Conservation (phyloP, 2,888 invertebrate genomes). For the Pachycephus smyrnensis region DNA sequence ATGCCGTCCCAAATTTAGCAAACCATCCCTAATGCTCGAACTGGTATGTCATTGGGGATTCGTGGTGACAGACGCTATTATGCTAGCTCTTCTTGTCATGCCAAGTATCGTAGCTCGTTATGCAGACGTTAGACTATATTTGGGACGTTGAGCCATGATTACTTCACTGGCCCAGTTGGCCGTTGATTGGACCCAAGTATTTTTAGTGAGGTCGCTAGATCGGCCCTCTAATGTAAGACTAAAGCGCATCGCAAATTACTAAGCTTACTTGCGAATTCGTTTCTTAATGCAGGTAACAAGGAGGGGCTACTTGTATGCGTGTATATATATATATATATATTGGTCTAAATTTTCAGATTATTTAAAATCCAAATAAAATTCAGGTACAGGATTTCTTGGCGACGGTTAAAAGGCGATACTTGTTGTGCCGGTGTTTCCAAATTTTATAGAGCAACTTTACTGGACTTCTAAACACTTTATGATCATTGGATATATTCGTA, state of each 20-base stretch:
- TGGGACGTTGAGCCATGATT: constrained; percentile 53
- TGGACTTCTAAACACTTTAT: too few relatives aligned
- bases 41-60: constrained; percentile 38
- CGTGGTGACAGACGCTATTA: constrained; percentile 46
- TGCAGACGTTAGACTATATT: constrained; percentile 57
- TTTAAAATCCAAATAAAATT: neutral
- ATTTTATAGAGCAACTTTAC: neutral
- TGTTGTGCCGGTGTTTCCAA: neutral
- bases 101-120: constrained; percentile 36
- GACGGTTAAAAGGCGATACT: neutral
- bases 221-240: constrained; percentile 17
- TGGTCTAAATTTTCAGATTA: neutral
- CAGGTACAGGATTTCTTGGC: neutral
- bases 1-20: constrained; percentile 15
- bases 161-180: constrained; percentile 59
- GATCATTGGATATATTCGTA: neutral
- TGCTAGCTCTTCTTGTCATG: constrained; percentile 34
- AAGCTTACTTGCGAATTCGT: neutral
- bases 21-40: constrained; percentile 18
- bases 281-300: neutral
- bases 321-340: neutral
- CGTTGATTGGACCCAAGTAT: constrained; percentile 46
- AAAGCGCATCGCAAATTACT: constrained; percentile 42
- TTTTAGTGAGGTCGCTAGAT: constrained; percentile 41
- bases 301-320: too few relatives aligned